Evolutionary conservation across 2,113 vertebrate species (phyloP), one percentile per base, ranked within the genome.

Genomic region (Paratilapia polleni): DNA sequence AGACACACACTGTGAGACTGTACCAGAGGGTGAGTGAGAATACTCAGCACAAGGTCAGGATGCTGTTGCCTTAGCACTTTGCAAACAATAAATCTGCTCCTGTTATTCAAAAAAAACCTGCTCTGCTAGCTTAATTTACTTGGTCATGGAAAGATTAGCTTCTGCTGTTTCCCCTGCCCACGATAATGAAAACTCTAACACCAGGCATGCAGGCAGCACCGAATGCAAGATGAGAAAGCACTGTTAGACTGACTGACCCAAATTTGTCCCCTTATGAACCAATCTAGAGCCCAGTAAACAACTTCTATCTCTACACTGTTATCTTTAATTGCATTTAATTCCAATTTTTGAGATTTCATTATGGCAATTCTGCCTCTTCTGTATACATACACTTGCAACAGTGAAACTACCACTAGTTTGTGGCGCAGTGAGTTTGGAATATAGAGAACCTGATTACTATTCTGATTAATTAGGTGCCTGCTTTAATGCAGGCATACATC

Each of bases 91-190:
- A 93, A 80, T 84, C 77, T 41, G 28, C 81, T 77, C 61, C 77
- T 84, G 82, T 85, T 85, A 64, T 84, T 64, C 41, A 85, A 78
- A 85, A 83, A 70, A 82, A 47, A 1, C 73, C 4, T 79, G 85
- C 79, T 81, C 57, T 68, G 70, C 82, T 66, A 61, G 80, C 64
- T 81, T 89, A 78, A 92, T 91, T 76, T 84, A 52, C 79, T 89
- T 85, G 88, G 88, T 89, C 88, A 88, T 86, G 81, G 85, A 84
- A 62, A 90, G 87, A 92, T 91, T 88, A 92, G 85, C 83, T 82
- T 88, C 66, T 80, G 82, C 86, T 79, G 58, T 81, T 31, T 79
- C 77, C 41, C 22, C 64, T 61, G 76, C 36, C 47, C 26, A 4
- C n/a, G 28, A 89, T 89, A 88, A 91, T 89, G 76, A 73, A 89